Percentiles rank a stretch among this genome's conserved stretches.
Conservation (phyloP, 2,888 invertebrate genomes). For the Galerucella calmariensis region DNA sequence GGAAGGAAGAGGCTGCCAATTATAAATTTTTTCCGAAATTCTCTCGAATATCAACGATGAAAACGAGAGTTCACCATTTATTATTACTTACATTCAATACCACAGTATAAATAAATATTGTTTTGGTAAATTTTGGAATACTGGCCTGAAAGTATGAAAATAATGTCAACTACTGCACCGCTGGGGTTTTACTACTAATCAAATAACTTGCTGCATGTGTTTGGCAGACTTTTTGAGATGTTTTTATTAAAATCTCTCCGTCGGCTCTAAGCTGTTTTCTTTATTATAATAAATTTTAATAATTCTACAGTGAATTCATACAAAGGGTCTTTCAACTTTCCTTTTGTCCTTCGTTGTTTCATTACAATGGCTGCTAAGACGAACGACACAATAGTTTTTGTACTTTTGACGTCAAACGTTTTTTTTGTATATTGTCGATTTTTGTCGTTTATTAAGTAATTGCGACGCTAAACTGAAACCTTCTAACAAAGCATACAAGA, state of each 20-base stretch:
- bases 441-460: background rate
- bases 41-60: too few species aligned
- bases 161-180: background rate
- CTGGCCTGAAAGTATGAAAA: background rate
- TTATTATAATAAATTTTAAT: slow-evolving; percentile 44
- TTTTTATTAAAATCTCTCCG: slow-evolving; percentile 37
- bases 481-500: background rate
- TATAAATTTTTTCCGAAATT: too few species aligned
- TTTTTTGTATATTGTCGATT: background rate
- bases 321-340: slow-evolving; percentile 22
- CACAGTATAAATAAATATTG: background rate
- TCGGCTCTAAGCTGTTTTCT: slow-evolving; percentile 34
- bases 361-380: slow-evolving; percentile 1
- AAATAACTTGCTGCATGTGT: slow-evolving; percentile 32
- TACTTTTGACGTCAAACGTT: background rate
- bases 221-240: slow-evolving; percentile 25
- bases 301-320: slow-evolving; percentile 28
- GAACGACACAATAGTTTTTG: background rate
- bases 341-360: background rate
- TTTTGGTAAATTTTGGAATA: background rate
- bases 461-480: background rate
- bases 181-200: slow-evolving; percentile 16
- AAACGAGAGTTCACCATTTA: too few species aligned
- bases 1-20: too few species aligned
- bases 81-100: too few species aligned